Evolutionary conservation across 2,797 vertebrate genomes (phyloP), one percentile per base, ranked within the genome.

Genomic region (Meda fulgida): DNA sequence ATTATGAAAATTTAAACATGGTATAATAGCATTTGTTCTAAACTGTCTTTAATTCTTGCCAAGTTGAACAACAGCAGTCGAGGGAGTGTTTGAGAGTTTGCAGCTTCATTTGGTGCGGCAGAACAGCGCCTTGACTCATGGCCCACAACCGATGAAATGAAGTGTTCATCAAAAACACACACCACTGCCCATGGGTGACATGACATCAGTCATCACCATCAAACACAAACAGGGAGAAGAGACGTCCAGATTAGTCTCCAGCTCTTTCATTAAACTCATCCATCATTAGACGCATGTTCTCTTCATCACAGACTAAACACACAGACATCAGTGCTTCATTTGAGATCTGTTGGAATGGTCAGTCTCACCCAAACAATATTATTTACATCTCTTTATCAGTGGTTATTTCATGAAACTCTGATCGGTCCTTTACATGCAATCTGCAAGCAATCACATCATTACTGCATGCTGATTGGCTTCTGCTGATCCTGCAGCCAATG

Each of bases 131-230:
- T 14, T 21, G 31, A 53, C 29, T 75, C 19, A 5, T 34, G 19
- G 19, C 46, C 72, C 19, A 36, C 73, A 76, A 36, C 31, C 36
- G 5, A 69, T 69, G 9, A 69, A 38, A 69, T 21, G 11, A 76
- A 76, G 48, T 55, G 19, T 76, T 76, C 48, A 55, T 36, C 48
- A 53, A 13, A 75, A 76, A 31, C 48, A 76, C 48, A 36, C 73
- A 76, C 29, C 19, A 6, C 48, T 76, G 73, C 73, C 73, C 29
- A 36, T 76, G 73, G 72, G 48, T n/a, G 73, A 36, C 1, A 51
- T 36, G 73, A n/a, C 73, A 76, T 53, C 31, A 21, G 29, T n/a
- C 31, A 31, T 36, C 29, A 76, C 29, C 48, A 55, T 76, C 48
- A 55, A 36, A 36, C 73, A 46, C 70, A 53, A 29, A 75, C 72